Evolutionary conservation across 2,797 vertebrate species (phyloP).

Genomic region (Sandelia bainsii): DNA sequence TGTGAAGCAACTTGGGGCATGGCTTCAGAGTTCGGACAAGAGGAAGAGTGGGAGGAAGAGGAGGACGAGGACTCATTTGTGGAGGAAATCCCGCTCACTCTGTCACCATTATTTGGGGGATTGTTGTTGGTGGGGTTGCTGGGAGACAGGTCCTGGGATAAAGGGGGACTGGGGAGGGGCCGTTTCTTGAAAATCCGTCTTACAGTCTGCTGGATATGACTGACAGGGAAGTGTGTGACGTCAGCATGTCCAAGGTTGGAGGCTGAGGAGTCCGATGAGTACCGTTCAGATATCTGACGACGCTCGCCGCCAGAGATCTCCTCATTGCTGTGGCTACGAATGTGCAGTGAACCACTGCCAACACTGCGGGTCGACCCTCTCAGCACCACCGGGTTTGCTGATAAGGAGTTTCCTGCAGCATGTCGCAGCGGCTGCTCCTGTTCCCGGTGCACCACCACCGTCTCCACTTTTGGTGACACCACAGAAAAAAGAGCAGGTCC

Average conservation of each 20-base stretch:
- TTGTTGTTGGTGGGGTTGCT: slow-evolving; percentile 51
- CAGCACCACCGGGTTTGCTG: slow-evolving; percentile 50
- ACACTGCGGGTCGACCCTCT: slow-evolving; percentile 50
- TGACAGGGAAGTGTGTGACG: slow-evolving; percentile 86
- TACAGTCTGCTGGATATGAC: slow-evolving; percentile 87
- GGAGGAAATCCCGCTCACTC: slow-evolving; percentile 66
- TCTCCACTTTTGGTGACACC: slow-evolving; percentile 75
- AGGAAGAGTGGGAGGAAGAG: slow-evolving; percentile 59
- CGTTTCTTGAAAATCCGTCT: slow-evolving; percentile 87
- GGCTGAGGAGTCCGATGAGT: slow-evolving; percentile 70
- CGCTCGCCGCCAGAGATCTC: slow-evolving; percentile 74
- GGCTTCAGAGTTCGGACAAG: slow-evolving; percentile 60
- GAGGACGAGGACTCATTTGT: slow-evolving; percentile 54
- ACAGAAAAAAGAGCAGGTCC: slow-evolving; percentile 71
- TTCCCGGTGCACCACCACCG: slow-evolving; percentile 66
- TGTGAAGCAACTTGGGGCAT: slow-evolving; percentile 41
- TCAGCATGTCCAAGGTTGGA: slow-evolving; percentile 66
- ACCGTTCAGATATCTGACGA: slow-evolving; percentile 68
- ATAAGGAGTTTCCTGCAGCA: slow-evolving; percentile 55
- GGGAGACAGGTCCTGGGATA: slow-evolving; percentile 75
- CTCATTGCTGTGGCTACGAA: slow-evolving; percentile 88
- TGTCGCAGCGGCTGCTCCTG: slow-evolving; percentile 78
- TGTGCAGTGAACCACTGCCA: slow-evolving; percentile 49
- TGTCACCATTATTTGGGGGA: slow-evolving; percentile 62
- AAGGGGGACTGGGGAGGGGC: slow-evolving; percentile 67